phyloP scores from a whole-genome alignment of 2,797 vertebrate genomes.

The Acridotheres tristis region DNA sequence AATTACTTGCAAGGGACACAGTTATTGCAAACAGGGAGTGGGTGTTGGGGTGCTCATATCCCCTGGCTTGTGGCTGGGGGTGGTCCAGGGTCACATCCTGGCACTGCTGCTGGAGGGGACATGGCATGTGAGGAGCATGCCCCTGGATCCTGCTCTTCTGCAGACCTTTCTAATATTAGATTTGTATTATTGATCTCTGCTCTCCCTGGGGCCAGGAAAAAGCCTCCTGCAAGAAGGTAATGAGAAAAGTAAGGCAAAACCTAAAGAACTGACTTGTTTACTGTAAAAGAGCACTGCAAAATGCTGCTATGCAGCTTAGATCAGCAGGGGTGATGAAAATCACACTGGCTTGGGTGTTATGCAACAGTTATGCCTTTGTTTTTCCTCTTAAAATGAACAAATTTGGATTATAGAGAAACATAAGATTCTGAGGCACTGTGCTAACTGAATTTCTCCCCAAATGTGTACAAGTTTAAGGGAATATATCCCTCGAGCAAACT shows the following conservation, averaged over 20 bases:
- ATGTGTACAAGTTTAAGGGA: not conserved
- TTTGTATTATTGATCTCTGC: slow-evolving; percentile 51
- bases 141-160: not conserved
- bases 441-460: not conserved
- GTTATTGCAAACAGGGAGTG: not conserved
- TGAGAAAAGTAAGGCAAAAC: slow-evolving; percentile 43
- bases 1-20: not conserved
- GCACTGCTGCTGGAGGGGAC: not conserved
- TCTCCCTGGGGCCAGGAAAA: slow-evolving; percentile 35
- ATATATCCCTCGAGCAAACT: not conserved
- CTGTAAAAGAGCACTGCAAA: not conserved
- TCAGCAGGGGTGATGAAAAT: slow-evolving; percentile 4
- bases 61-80: not conserved
- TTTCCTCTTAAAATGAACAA: not conserved
- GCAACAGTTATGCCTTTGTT: not conserved
- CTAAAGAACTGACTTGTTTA: slow-evolving; percentile 36
- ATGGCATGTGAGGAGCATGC: rapidly evolving
- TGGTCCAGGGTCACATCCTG: not conserved
- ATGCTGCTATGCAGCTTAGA: not conserved
- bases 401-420: not conserved
- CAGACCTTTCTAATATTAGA: slow-evolving; percentile 68
- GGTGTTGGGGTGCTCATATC: rapidly evolving
- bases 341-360: not conserved
- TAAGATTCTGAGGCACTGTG: not conserved
- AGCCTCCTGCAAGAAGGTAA: slow-evolving; percentile 28